Evolutionary conservation across 2,113 vertebrate genomes (phyloP), one percentile per base, ranked within the genome.

Genomic region (Mastomys coucha): DNA sequence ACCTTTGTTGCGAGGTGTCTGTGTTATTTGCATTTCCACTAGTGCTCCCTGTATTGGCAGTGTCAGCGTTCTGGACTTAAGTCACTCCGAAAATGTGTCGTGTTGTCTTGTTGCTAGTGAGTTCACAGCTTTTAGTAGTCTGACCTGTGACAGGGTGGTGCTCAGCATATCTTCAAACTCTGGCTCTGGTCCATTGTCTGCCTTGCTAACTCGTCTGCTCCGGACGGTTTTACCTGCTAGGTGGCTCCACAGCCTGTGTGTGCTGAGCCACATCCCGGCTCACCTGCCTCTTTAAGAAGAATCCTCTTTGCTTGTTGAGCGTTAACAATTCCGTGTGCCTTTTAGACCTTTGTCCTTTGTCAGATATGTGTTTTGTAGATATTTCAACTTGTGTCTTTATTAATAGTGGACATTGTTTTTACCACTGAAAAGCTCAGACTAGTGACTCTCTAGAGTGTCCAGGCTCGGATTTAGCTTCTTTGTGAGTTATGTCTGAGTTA

Each of bases 11-110:
- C 39, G 10, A 28, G 39, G 13, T 85, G n/a, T 65, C 65, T 77
- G 16, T 0, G 0, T 58, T 19, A 0, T 14, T 58, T 10, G 24
- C 77, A 6, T 69, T 70, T 56, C 24, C 45, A 7, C 53, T 36
- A 42, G 36, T 56, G 17, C 1, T 10, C 20, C 3, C 12, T 69
- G 53, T 7, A 19, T 5, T 36, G 53, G 31, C 9, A 45, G 42
- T 63, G 7, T 42, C 51, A 7, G 16, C 4, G 9, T 84, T 67
- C 28, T 88, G 39, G n/a, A 11, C 42, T 31, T 58, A 51, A 63
- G 39, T 53, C 67, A 22, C 84, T 93, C 72, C 53, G 8, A 36
- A 26, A 36, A 24, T 69, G 2, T 60, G 20, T 49, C 8, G 2
- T 49, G 26, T 31, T 20, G 20, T 49, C 56, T 67, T 17, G 39